Conservation (phyloP, 2,113 vertebrate species). For the Entomyzon cyanotis region DNA sequence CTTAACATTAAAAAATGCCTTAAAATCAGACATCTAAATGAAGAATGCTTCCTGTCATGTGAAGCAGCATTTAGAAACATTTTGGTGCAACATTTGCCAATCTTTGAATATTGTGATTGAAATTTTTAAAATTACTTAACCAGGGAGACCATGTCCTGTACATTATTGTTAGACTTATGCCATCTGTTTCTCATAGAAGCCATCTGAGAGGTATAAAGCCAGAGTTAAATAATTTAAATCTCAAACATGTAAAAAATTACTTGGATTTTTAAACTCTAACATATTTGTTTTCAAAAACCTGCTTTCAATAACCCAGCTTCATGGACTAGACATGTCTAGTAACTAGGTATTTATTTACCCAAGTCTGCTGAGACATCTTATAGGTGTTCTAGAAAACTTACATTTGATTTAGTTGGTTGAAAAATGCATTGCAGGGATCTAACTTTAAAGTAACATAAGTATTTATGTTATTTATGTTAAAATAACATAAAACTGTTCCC, state of each 20-base stretch:
- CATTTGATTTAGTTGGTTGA: not conserved
- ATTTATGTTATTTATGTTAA: not conserved
- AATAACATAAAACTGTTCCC: not conserved
- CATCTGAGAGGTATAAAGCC: not conserved
- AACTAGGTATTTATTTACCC: not conserved
- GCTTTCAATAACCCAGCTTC: not conserved
- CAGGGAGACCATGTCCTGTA: not conserved
- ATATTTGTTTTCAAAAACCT: not conserved
- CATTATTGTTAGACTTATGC: not conserved
- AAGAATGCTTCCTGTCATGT: not conserved
- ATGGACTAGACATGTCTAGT: not conserved
- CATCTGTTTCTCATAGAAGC: not conserved
- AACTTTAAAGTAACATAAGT: not conserved
- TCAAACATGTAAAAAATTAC: not conserved
- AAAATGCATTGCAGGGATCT: not conserved
- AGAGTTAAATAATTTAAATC: not conserved
- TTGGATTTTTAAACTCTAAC: not conserved
- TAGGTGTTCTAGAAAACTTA: not conserved
- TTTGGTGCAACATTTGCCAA: not conserved
- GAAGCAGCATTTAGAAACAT: not conserved
- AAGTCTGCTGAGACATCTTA: not conserved
- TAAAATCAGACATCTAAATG: not conserved
- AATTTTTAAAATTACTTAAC: not conserved
- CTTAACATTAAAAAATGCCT: not conserved
- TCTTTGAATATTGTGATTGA: not conserved